Percentiles rank a stretch among this genome's conserved stretches.
Conservation (phyloP, 2,888 invertebrate species). For the Micropterix aruncella region DNA sequence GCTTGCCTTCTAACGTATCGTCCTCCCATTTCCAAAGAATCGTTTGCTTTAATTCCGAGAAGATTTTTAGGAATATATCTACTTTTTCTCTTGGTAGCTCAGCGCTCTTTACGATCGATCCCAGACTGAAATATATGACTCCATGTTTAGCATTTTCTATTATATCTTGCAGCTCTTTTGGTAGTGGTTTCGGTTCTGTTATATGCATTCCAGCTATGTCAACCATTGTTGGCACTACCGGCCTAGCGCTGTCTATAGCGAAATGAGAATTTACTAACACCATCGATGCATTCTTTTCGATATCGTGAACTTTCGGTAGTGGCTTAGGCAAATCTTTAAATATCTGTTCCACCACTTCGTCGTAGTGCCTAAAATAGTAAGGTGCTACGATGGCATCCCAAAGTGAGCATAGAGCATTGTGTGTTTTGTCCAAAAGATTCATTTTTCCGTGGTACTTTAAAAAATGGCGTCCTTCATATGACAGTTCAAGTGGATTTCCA, state of each 20-base stretch:
- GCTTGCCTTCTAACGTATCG: constrained; percentile 20
- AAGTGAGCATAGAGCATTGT: constrained; percentile 22
- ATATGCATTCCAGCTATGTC: constrained; percentile 41
- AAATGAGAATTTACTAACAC: constrained; percentile 32
- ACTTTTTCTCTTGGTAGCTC: constrained; percentile 25
- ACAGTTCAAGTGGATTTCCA: constrained; percentile 31
- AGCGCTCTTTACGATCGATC: constrained; percentile 26
- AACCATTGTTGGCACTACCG: constrained; percentile 26
- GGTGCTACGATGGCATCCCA: constrained; percentile 14
- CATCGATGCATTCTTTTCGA: constrained; percentile 28
- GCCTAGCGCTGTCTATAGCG: constrained; percentile 25
- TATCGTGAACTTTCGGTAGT: constrained; percentile 22
- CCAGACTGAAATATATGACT: constrained; percentile 31
- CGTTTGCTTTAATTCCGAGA: constrained; percentile 23
- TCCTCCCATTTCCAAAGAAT: constrained; percentile 36
- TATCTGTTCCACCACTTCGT: constrained; percentile 18
- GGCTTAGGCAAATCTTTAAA: constrained; percentile 18
- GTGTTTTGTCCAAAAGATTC: constrained; percentile 26
- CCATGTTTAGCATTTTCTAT: constrained; percentile 25
- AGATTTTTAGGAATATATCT: constrained; percentile 19
- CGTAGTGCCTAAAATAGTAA: constrained; percentile 19
- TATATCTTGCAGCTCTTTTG: constrained; percentile 17
- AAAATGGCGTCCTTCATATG: constrained; percentile 29
- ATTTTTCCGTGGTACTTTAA: constrained; percentile 23
- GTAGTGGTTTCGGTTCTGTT: constrained; percentile 20